phyloP scores from a whole-genome alignment of 2,797 vertebrate species.

The Arrhamphus sclerolepis region DNA sequence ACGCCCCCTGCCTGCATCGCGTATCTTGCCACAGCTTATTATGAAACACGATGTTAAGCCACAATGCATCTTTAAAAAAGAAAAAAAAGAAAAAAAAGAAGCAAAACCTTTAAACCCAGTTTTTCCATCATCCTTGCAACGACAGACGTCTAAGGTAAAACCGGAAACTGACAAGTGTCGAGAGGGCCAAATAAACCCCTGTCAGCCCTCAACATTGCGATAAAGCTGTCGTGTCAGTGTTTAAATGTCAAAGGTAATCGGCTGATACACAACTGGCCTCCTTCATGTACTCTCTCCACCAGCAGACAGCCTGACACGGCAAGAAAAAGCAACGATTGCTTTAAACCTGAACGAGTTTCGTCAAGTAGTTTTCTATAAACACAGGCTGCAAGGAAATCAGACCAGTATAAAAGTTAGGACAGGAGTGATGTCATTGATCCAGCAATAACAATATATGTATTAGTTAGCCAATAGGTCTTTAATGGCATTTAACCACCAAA shows the following conservation, averaged over 20 bases:
- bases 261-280: slow-evolving; percentile 13
- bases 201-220: accelerated
- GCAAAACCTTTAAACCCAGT: too few species aligned
- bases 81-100: too few species aligned
- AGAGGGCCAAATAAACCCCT: neutral
- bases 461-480: neutral
- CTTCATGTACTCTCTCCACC: neutral
- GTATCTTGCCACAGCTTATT: too few species aligned
- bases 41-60: too few species aligned
- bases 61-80: too few species aligned
- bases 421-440: neutral
- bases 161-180: too few species aligned
- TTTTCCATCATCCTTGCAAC: neutral
- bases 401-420: neutral
- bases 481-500: neutral
- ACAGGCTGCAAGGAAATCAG: slow-evolving; percentile 2
- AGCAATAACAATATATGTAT: neutral
- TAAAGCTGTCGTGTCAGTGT: neutral
- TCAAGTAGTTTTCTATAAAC: too few species aligned
- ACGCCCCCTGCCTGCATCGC: slow-evolving; percentile 19
- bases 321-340: neutral
- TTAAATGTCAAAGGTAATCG: slow-evolving; percentile 77
- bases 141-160: neutral
- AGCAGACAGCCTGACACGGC: neutral
- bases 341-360: too few species aligned